These are phyloP conservation scores for Prosopocoilus inquinatus DNA, from an alignment of 2,888 invertebrate genomes.

Conservation along the genomic window DNA sequence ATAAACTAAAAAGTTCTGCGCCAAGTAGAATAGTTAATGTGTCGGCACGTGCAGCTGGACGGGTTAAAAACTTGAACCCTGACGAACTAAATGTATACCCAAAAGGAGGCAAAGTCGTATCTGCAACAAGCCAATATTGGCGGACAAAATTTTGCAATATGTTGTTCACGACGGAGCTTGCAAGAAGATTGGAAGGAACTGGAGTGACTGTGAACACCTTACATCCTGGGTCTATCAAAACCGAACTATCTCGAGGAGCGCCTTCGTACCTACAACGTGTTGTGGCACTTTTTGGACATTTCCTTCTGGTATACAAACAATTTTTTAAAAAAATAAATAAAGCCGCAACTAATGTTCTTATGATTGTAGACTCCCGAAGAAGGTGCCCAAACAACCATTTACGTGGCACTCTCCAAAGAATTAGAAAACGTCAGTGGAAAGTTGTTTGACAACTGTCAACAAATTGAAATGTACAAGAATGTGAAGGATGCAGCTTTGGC, in stretches of 20 bases:
- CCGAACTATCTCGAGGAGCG: conserved; percentile 30
- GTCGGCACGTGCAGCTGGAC: conserved; percentile 31
- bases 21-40: conserved; percentile 38
- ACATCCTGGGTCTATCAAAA: conserved; percentile 47
- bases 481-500: conserved; percentile 67
- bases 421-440: conserved; percentile 70
- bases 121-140: conserved; percentile 6
- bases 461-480: conserved; percentile 57
- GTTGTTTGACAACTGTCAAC: conserved; percentile 77
- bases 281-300: no score
- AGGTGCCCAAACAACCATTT: conserved; percentile 78
- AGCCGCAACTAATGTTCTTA: no score
- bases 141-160: conserved; percentile 41
- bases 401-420: conserved; percentile 73
- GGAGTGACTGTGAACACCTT: conserved; percentile 45
- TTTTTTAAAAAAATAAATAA: no score
- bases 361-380: conserved; percentile 62
- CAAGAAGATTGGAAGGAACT: conserved; percentile 37
- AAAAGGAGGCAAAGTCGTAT: background rate
- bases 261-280: background rate
- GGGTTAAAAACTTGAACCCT: conserved; percentile 23
- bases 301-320: no score
- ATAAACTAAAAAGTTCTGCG: conserved; percentile 49
- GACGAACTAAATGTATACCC: conserved; percentile 12
- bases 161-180: conserved; percentile 43